Conservation (phyloP, 2,113 vertebrate species). For the Uria aalge region DNA sequence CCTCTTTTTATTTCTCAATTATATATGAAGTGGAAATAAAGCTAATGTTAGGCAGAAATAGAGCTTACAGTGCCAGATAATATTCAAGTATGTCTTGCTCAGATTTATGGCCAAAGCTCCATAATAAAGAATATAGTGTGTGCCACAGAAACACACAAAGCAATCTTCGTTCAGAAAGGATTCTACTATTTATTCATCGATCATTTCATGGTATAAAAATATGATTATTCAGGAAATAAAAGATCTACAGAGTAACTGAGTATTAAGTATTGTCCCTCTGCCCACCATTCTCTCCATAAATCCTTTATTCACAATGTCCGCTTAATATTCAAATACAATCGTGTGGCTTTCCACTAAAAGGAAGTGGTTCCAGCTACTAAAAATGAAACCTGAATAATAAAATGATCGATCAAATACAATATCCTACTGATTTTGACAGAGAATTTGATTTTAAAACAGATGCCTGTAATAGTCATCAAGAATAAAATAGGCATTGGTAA, state of each 20-base stretch:
- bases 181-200: constrained; percentile 13
- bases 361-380: not conserved
- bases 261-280: not conserved
- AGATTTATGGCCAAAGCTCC: not conserved
- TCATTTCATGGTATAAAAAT: not conserved
- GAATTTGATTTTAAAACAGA: not conserved
- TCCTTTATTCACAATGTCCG: not conserved
- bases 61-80: not conserved
- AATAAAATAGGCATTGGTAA: not conserved
- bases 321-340: constrained; percentile 15
- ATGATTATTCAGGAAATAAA: not conserved
- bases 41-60: not conserved
- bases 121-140: not conserved
- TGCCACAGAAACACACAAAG: not conserved
- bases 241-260: not conserved
- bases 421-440: not conserved
- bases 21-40: not conserved
- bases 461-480: not conserved
- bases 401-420: not conserved
- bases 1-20: not conserved
- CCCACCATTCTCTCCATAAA: not conserved
- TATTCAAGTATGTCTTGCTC: not conserved
- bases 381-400: not conserved
- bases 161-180: not conserved
- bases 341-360: not conserved